Conservation (phyloP, 2,113 vertebrate genomes). For the Neotragus pygmaeus region DNA sequence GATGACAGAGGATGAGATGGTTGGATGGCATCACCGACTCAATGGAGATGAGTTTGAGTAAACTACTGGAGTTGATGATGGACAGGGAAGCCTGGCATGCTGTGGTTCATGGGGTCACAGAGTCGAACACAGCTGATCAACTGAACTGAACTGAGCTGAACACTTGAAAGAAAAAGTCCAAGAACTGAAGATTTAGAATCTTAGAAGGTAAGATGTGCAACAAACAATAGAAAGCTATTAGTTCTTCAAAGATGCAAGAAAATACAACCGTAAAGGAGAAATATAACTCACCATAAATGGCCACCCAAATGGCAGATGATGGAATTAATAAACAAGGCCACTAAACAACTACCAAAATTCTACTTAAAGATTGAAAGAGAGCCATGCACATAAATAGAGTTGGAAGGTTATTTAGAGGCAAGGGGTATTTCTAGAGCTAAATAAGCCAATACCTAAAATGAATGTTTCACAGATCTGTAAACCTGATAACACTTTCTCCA, state of each 20-base stretch:
- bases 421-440: neutral
- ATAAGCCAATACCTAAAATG: neutral
- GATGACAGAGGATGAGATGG: neutral
- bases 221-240: neutral
- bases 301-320: neutral
- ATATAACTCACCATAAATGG: neutral
- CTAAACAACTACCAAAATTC: neutral
- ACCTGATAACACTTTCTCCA: neutral
- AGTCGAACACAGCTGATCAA: neutral
- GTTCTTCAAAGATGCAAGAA: neutral
- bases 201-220: neutral
- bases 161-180: neutral
- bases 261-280: neutral
- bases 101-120: neutral
- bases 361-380: neutral
- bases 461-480: neutral
- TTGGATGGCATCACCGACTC: neutral
- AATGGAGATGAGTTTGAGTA: neutral
- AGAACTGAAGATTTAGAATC: neutral
- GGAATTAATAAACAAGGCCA: neutral
- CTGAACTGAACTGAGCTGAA: neutral
- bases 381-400: neutral
- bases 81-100: neutral
- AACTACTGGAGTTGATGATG: neutral
- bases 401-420: neutral